Evolutionary conservation across 2,888 invertebrate species (phyloP), one percentile per base, ranked within the genome.

Genomic region (Hesperia comma): DNA sequence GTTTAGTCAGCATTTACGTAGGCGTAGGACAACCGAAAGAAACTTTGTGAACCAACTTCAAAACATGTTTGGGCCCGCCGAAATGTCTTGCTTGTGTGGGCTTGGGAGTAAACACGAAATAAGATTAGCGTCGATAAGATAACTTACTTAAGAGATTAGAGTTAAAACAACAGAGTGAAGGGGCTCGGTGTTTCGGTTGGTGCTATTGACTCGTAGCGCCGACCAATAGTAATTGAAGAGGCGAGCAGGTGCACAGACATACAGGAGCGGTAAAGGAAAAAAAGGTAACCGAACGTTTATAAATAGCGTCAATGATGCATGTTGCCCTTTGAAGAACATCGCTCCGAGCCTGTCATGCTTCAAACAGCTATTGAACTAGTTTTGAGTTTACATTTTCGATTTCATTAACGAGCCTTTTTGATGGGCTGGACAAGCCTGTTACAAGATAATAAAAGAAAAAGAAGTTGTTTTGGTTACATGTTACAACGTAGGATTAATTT

Each of bases 201-300:
- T 85, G 88, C 88, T 90, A 86, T 90, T 90, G 90, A 90, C 89
- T 90, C 77, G 80, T 41, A 58, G 55, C 41, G 71, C 74, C 74
- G 69, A 69, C 92, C 92, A 91, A 91, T 91, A 83, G 79, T 79
- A 74, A 71, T 75, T 75, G 69, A 76, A 79, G 67, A 70, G 67
- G 68, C 69, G 68, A 77, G 82, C 88, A 89, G 90, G 88, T 90
- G 91, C 83, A 79, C 70, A 26, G n/a, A 12, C 74, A 78, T 80
- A 79, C 79, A 71, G 73, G 68, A 79, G 86, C 63, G 61, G 70
- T 63, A 68, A 72, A 74, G 70, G 19, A 49, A 77, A 83, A 84
- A 81, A 81, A 79, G 73, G 72, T 77, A 82, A 83, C 79, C 81
- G 79, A 83, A 79, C 82, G 83, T 86, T 88, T 90, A 88, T 86